Conservation (phyloP, 2,113 vertebrate species). For the Rostratula benghalensis region DNA sequence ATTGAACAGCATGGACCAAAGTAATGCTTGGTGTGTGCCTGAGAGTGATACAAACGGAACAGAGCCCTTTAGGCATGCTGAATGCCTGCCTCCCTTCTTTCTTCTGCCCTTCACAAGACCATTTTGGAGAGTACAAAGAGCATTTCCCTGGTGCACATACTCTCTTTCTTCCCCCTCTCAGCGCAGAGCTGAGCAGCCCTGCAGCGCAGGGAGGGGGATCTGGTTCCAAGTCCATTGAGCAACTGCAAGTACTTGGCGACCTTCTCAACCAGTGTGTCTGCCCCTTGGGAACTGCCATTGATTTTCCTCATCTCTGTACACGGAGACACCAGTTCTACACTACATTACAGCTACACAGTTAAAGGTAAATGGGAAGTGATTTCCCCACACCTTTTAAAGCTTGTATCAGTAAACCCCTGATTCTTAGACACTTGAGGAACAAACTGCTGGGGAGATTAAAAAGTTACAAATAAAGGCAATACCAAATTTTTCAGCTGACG, state of each 20-base stretch:
- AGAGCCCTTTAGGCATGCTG: accelerated
- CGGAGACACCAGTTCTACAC: neutral
- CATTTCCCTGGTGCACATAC: neutral
- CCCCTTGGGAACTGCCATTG: conserved; percentile 19
- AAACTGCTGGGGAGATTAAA: neutral
- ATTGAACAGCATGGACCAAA: accelerated
- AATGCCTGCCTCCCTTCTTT: neutral
- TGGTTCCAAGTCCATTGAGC: neutral
- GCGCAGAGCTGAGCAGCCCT: accelerated
- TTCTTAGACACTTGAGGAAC: neutral
- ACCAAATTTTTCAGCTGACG: neutral
- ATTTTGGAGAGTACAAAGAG: neutral
- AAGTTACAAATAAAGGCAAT: neutral
- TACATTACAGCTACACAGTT: neutral
- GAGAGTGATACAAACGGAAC: neutral
- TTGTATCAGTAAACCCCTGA: neutral
- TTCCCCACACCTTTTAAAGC: neutral
- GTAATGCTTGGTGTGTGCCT: neutral
- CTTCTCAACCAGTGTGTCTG: conserved; percentile 9
- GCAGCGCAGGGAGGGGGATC: neutral
- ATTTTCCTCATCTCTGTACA: conserved; percentile 40
- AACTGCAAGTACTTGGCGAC: conserved; percentile 42
- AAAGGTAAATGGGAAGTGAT: neutral
- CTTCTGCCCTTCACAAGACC: neutral
- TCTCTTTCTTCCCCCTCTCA: neutral